phyloP scores from a whole-genome alignment of 2,888 invertebrate species.

The Tenthredo mesomela region DNA sequence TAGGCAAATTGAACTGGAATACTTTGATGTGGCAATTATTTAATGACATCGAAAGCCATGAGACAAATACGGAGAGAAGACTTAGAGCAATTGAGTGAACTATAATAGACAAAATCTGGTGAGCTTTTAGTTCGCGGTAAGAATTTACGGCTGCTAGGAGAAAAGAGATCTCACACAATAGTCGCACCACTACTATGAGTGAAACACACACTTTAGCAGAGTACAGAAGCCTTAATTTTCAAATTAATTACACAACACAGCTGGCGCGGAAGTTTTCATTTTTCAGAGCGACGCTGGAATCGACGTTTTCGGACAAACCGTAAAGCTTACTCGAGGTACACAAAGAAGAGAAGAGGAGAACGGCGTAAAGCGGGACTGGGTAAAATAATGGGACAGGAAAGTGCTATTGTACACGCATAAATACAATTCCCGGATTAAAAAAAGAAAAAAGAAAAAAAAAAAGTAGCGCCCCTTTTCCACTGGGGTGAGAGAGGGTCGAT shows the following conservation, averaged over 20 bases:
- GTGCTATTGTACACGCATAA: conserved; percentile 63
- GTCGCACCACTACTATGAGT: not conserved
- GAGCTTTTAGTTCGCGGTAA: not conserved
- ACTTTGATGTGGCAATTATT: conserved; percentile 4
- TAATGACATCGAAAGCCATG: not conserved
- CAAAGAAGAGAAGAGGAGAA: conserved; percentile 40
- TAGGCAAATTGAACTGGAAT: conserved; percentile 26
- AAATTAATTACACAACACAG: conserved; percentile 47
- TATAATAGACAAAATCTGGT: not conserved
- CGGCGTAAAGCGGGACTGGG: conserved; percentile 47
- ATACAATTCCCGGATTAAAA: conserved; percentile 65
- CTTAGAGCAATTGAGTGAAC: not conserved
- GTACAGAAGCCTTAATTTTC: conserved; percentile 24
- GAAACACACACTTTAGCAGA: not conserved
- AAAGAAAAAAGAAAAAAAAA: conserved; percentile 31
- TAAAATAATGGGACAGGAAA: conserved; percentile 62
- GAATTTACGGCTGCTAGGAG: not conserved
- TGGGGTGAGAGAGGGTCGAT: conserved; percentile 51
- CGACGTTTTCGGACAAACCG: conserved; percentile 51
- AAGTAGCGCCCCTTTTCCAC: conserved; percentile 53
- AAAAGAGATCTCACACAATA: conserved; percentile 35
- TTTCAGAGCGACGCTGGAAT: conserved; percentile 45
- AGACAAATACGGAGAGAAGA: not conserved
- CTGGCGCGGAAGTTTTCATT: conserved; percentile 47
- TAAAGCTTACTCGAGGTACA: conserved; percentile 40